Evolutionary conservation across 2,113 vertebrate species (phyloP), one percentile per base, ranked within the genome.

Genomic region (Ascaphus truei): DNA sequence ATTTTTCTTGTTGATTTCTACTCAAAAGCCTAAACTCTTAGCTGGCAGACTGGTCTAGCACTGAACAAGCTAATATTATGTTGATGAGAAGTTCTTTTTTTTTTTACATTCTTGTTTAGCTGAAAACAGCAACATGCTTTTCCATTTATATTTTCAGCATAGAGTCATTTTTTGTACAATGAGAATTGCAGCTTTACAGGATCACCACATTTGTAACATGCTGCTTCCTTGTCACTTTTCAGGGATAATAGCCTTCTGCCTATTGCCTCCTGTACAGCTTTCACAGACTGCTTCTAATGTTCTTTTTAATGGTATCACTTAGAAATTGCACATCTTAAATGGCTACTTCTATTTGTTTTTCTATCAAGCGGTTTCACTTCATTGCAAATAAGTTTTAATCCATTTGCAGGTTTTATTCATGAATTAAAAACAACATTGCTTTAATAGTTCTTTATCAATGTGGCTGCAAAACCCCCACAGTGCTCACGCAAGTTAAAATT

Each of bases 341-440:
- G 67, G 67, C 57, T 23, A 27, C 61, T 71, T 60, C 67, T 71
- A 71, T 71, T 71, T 71, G 67, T 61, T 71, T 71, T 71, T 61
- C 56, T 39, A 71, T 59, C 56, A 71, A 61, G 33, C 41, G 45
- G 67, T 71, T 71, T 71, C 67, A 71, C 67, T 71, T 71, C 67
- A 71, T 71, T 71, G 57, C 67, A 51, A 71, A 71, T 59, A 71
- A 71, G 31, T 71, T 71, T 71, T 71, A 51, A 71, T 71, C 67
- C 67, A 52, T 71, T 71, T 61, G 56, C 59, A 71, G 67, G 67
- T 71, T 71, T 71, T 61, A 71, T 71, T 71, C 55, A 60, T 36
- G 50, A 60, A 69, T 61, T 71, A 52, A 71, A 59, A 61, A 71
- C 56, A 51, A 60, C 45, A 68, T 34, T 58, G 52, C 39, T 71